A percentile compares a stretch with the other conserved stretches of the same genome.
Evolutionary conservation across 2,888 invertebrate genomes (phyloP).

Genomic region (Polymixis flavicincta): DNA sequence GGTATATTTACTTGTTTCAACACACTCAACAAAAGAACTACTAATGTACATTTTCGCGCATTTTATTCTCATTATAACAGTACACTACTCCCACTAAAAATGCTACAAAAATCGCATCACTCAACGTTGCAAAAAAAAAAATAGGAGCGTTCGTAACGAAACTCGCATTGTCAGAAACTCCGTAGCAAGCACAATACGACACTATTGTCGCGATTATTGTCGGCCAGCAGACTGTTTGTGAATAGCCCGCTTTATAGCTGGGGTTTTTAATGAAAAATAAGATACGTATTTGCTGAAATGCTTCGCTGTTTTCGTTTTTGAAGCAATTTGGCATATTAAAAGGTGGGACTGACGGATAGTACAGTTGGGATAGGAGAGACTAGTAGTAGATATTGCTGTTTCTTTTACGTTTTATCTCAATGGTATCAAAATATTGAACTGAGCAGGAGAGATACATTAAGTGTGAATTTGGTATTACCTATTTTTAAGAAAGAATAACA

Average conservation of each 20-base stretch:
- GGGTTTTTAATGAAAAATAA: constrained; percentile 73
- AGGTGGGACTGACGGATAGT: background rate
- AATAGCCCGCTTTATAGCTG: constrained; percentile 64
- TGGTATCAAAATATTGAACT: too few species aligned
- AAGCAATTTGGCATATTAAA: constrained; percentile 49
- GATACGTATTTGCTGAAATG: constrained; percentile 60
- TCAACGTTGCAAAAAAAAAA: constrained; percentile 62
- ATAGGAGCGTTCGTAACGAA: constrained; percentile 49
- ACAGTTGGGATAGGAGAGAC: background rate
- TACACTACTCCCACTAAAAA: constrained; percentile 44
- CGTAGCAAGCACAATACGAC: constrained; percentile 61
- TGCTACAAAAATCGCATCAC: constrained; percentile 58
- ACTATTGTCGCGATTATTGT: constrained; percentile 69
- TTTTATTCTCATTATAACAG: constrained; percentile 16
- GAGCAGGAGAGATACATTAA: too few species aligned
- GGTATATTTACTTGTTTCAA: background rate
- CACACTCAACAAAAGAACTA: background rate
- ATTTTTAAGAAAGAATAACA: background rate
- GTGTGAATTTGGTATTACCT: background rate
- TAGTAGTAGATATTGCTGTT: background rate
- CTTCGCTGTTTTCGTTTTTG: constrained; percentile 41
- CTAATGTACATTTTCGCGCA: background rate
- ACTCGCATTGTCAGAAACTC: constrained; percentile 63
- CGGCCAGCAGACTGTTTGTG: constrained; percentile 62
- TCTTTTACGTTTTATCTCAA: background rate